Conservation (phyloP, 2,113 vertebrate genomes). For the Scomber japonicus region DNA sequence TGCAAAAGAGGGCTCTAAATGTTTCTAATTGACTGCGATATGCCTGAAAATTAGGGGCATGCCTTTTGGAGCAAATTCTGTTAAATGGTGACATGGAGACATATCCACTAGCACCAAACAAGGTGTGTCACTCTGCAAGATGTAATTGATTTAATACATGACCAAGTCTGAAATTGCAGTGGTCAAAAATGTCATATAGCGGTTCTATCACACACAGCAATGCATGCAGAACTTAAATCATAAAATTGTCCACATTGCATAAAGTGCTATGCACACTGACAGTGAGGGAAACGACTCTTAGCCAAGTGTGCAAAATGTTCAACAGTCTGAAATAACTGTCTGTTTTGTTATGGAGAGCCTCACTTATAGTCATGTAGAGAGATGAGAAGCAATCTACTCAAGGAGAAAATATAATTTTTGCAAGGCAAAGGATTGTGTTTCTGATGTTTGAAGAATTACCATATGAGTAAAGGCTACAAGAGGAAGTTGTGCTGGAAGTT, state of each 20-base stretch:
- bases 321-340: conserved; percentile 36
- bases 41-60: too few species aligned
- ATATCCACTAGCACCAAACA: not conserved
- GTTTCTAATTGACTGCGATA: too few species aligned
- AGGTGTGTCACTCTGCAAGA: not conserved
- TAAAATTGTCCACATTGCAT: conserved; percentile 10
- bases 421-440: conserved; percentile 21
- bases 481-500: conserved; percentile 20
- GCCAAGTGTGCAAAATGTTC: conserved; percentile 32
- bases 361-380: conserved; percentile 36
- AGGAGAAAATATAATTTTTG: conserved; percentile 53
- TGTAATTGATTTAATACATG: not conserved
- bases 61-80: too few species aligned
- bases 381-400: conserved; percentile 56
- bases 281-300: not conserved
- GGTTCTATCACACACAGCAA: not conserved
- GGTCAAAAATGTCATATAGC: not conserved
- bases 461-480: conserved; percentile 9
- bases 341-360: conserved; percentile 40
- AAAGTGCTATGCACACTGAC: not conserved
- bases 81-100: too few species aligned
- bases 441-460: conserved; percentile 34
- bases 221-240: conserved; percentile 18
- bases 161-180: not conserved
- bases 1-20: too few species aligned